A percentile compares a stretch with the other conserved stretches of the same genome.
These are phyloP conservation scores for Urocynchramus pylzowi DNA, from an alignment of 2,113 vertebrate genomes.

Conservation along the genomic window DNA sequence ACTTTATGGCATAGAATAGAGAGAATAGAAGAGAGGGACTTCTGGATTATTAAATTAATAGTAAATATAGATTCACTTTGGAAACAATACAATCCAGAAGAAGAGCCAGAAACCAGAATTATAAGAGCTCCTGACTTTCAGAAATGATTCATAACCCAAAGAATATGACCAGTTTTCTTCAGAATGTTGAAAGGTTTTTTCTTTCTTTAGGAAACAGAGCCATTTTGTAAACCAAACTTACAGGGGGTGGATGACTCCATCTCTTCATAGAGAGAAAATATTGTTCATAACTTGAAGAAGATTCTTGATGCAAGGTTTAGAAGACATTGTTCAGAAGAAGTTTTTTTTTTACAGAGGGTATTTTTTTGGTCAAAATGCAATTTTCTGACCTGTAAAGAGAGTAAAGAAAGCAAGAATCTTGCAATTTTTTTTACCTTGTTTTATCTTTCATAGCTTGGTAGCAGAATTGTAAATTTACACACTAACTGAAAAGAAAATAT, in stretches of 20 bases:
- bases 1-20: not conserved
- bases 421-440: accelerated
- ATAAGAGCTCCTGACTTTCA: not conserved
- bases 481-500: not conserved
- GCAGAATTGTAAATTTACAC: not conserved
- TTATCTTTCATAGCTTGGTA: not conserved
- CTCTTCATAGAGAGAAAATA: not conserved
- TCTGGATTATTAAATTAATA: slow-evolving; percentile 12
- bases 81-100: not conserved
- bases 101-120: not conserved
- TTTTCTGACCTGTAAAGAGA: not conserved
- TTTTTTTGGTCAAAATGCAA: not conserved
- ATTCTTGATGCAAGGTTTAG: not conserved
- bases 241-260: not conserved
- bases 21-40: not conserved
- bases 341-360: not conserved
- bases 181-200: not conserved
- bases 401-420: not conserved
- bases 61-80: not conserved
- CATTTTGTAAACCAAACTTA: not conserved
- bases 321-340: not conserved
- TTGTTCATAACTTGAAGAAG: not conserved
- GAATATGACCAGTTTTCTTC: not conserved
- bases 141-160: not conserved
- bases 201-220: not conserved